Evolutionary conservation across 92 coral and sea anemone species (phyloP).

Genomic region (Palythoa heliodiscus): DNA sequence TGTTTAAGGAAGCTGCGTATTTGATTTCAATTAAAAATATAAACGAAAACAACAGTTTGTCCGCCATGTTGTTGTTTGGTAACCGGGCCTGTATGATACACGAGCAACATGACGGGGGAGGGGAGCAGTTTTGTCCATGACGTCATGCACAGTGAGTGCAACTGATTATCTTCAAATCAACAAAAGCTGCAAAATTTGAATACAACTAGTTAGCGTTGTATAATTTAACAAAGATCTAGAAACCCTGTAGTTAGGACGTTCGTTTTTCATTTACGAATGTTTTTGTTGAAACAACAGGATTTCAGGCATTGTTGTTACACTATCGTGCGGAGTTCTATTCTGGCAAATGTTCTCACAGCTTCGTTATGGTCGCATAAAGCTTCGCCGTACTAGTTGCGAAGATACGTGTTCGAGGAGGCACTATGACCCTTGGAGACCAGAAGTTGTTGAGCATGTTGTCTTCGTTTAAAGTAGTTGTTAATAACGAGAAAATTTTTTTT

Average conservation of each 20-base stretch:
- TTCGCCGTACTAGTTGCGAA: conserved; percentile 38
- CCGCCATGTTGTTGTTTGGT: conserved; percentile 32
- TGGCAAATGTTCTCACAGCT: conserved; percentile 4
- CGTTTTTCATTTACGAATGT: conserved; percentile 16
- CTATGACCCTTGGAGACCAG: conserved; percentile 20
- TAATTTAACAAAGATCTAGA: not conserved
- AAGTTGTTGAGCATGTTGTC: not conserved
- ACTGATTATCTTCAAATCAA: not conserved
- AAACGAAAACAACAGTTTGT: conserved; percentile 18
- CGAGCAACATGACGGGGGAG: not conserved
- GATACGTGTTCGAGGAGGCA: conserved; percentile 21
- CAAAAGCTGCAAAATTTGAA: conserved; percentile 14
- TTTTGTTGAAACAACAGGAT: conserved; percentile 21
- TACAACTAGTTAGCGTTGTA: conserved; percentile 28
- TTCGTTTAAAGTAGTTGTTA: not conserved
- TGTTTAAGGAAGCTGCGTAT: conserved; percentile 61
- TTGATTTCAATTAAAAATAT: conserved; percentile 11
- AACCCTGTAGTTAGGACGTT: not conserved
- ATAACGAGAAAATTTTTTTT: not conserved
- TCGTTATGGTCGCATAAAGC: not conserved
- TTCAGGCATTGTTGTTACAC: not conserved
- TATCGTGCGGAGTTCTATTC: conserved; percentile 23
- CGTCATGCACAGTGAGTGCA: not conserved
- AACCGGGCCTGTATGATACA: not conserved
- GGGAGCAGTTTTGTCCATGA: not conserved